phyloP scores from a whole-genome alignment of 2,113 vertebrate species.

The Poecile atricapillus region DNA sequence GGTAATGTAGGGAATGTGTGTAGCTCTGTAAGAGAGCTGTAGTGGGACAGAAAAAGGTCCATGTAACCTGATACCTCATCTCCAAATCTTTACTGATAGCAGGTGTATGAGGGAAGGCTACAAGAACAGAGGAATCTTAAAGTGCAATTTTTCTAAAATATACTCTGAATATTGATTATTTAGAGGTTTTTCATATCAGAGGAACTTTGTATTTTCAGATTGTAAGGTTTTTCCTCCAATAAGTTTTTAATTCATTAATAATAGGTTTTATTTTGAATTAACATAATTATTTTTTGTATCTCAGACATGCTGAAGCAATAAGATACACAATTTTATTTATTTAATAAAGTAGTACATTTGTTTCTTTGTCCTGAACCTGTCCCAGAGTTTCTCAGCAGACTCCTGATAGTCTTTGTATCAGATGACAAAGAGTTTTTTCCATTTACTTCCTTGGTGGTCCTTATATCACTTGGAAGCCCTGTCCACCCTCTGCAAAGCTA shows the following conservation, averaged over 20 bases:
- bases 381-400: background rate
- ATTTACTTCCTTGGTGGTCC: background rate
- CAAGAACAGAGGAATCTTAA: background rate
- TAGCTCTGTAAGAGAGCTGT: background rate
- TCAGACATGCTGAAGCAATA: background rate
- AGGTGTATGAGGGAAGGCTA: background rate
- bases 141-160: background rate
- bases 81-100: background rate
- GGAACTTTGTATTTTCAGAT: background rate
- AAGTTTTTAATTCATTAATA: background rate
- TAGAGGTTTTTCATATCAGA: background rate
- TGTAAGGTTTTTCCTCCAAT: background rate
- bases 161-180: background rate
- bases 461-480: background rate
- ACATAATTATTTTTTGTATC: background rate
- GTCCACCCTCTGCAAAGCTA: background rate
- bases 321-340: background rate
- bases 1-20: background rate
- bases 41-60: background rate
- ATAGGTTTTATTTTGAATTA: background rate
- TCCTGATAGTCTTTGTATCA: background rate
- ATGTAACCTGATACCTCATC: background rate
- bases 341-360: background rate
- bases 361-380: background rate
- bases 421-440: background rate